Percentiles rank a stretch among this genome's conserved stretches.
phyloP scores from a whole-genome alignment of 2,888 invertebrate genomes.

The Fragum sueziense region DNA sequence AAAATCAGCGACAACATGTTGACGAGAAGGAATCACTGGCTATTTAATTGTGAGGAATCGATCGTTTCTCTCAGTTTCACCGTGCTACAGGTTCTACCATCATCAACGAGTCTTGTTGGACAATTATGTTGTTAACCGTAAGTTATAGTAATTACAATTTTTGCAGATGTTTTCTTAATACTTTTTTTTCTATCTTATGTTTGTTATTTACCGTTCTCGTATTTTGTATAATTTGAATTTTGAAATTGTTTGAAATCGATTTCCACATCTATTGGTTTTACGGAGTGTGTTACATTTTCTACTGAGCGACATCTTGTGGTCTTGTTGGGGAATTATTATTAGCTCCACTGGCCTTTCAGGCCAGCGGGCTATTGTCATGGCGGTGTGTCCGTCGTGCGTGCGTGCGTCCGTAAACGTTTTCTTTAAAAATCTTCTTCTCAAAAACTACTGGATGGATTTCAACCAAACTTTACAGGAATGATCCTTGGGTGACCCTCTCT shows the following conservation, averaged over 20 bases:
- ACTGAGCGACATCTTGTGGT: no score
- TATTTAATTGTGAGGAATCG: constrained; percentile 7
- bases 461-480: no score
- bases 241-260: neutral
- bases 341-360: no score
- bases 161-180: neutral
- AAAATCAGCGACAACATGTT: neutral
- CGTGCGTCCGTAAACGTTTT: no score
- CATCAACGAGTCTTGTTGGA: neutral
- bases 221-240: neutral
- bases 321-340: no score
- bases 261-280: no score
- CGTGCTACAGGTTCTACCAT: neutral
- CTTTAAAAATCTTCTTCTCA: no score
- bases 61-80: neutral
- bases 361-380: no score
- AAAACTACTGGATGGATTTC: no score
- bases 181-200: neutral
- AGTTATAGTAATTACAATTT: neutral
- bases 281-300: no score
- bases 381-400: no score
- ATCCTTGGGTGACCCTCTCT: no score
- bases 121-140: constrained; percentile 21
- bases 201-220: neutral
- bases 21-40: neutral